Conservation (phyloP, 2,888 invertebrate species). For the Sipunculus nudus region DNA sequence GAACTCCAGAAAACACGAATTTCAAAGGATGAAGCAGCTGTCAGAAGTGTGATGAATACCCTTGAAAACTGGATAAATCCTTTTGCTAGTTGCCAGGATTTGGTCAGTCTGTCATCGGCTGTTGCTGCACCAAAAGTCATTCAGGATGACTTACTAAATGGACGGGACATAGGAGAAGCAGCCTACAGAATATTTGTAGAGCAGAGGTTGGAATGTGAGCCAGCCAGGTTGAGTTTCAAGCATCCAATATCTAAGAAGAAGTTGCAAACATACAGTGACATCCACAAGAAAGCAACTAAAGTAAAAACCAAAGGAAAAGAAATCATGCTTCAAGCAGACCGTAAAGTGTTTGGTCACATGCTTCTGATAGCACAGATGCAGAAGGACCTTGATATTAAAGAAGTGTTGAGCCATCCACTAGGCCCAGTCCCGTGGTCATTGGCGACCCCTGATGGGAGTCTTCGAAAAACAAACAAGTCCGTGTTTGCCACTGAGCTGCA, state of each 20-base stretch:
- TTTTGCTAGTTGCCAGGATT: slow-evolving; percentile 10
- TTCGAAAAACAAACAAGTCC: slow-evolving; percentile 23
- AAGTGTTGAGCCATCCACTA: slow-evolving; percentile 12
- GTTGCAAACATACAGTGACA: slow-evolving; percentile 28
- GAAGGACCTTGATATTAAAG: too few species aligned
- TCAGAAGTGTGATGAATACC: slow-evolving; percentile 17
- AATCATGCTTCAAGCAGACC: slow-evolving; percentile 13
- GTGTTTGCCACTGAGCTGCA: slow-evolving; percentile 14
- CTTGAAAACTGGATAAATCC: slow-evolving; percentile 24
- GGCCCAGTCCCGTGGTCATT: slow-evolving; percentile 23
- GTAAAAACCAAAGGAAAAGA: slow-evolving; percentile 1
- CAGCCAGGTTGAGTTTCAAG: slow-evolving; percentile 29
- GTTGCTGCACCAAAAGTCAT: slow-evolving; percentile 15
- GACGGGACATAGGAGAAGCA: slow-evolving; percentile 21
- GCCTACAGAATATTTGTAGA: slow-evolving; percentile 29
- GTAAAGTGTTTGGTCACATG: slow-evolving; percentile 18
- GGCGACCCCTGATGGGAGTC: slow-evolving; percentile 22
- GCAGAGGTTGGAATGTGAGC: slow-evolving; percentile 25
- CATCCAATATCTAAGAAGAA: slow-evolving; percentile 28
- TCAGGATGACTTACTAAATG: slow-evolving; percentile 23
- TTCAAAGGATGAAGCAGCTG: slow-evolving; percentile 24
- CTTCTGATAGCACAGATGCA: slow-evolving; percentile 20
- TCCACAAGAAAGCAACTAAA: not conserved
- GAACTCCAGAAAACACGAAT: slow-evolving; percentile 19
- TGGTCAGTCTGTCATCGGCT: slow-evolving; percentile 22